Evolutionary conservation across 2,113 vertebrate genomes (phyloP), one percentile per base, ranked within the genome.

Genomic region (Hemicordylus capensis): DNA sequence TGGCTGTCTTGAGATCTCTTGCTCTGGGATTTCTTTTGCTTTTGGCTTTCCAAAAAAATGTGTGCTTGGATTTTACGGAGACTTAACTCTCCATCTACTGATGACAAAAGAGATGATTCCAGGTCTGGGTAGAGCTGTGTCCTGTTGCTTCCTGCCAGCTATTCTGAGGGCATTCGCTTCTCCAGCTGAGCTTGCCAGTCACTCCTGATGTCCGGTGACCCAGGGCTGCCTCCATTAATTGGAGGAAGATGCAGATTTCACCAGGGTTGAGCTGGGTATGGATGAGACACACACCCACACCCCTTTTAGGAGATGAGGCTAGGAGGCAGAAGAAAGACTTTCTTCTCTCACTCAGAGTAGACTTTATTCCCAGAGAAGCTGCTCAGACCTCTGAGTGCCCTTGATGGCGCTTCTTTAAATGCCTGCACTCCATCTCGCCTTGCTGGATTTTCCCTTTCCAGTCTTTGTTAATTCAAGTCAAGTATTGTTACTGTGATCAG

Each of bases 181-280:
- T 81, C 87, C 83, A 48, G 31, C 4, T 12, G 59, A 39, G 46
- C 22, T 56, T 58, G 44, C 37, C 84, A 2, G 69, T 39, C 9
- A 7, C 46, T 67, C 48, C 24, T 61, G 42, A 42, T n/a, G 0
- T 83, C 73, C 70, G 82, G 69, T 76, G 81, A 85, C 83, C 67
- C 54, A 34, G 80, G 85, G 17, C 76, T 56, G 22, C 85, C 61
- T 87, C 31, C 42, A 26, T 24, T 3, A 3, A 80, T 89, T 59
- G 75, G 91, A 82, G 85, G 81, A 86, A 59, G 79, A 87, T 84
- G 66, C 70, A 28, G 11, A 28, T 70, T 88, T 93, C 89, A n/a
- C n/a, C n/a, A 89, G 91, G 87, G 85, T 83, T 88, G 24, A 89
- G 66, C 87, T 90, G 83, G 85, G 72, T 85, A 88, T 90, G 89